Conservation (phyloP, 2,113 vertebrate genomes). For the Cheilinus undulatus region DNA sequence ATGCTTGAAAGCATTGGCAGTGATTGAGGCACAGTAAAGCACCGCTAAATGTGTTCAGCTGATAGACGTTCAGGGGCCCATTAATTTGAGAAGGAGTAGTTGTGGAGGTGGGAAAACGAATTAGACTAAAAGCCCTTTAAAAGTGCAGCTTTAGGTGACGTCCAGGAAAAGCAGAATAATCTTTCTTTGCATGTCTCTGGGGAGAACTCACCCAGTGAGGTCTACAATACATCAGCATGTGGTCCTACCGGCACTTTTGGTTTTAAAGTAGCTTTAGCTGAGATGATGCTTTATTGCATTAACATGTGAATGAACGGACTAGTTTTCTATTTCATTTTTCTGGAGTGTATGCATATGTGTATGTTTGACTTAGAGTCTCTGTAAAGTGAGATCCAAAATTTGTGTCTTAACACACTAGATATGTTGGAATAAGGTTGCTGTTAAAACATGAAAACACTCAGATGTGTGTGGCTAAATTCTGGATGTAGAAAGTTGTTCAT, state of each 20-base stretch:
- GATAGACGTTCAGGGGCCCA: conserved; percentile 76
- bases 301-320: conserved; percentile 31
- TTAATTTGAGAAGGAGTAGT: conserved; percentile 74
- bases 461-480: too few relatives aligned
- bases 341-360: too few relatives aligned
- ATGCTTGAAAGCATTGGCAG: conserved; percentile 72
- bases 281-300: conserved; percentile 23
- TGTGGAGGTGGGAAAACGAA: conserved; percentile 74
- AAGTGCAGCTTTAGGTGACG: conserved; percentile 63
- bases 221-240: not conserved
- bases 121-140: conserved; percentile 80
- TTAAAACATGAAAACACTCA: too few relatives aligned
- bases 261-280: conserved; percentile 17
- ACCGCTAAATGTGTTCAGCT: conserved; percentile 72
- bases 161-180: conserved; percentile 55
- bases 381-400: too few relatives aligned
- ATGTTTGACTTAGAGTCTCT: too few relatives aligned
- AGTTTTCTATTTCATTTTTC: not conserved
- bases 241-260: not conserved
- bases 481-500: too few relatives aligned
- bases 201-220: not conserved
- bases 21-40: conserved; percentile 75
- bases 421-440: too few relatives aligned
- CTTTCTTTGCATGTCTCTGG: conserved; percentile 47
- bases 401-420: too few relatives aligned